phyloP scores from a whole-genome alignment of 2,113 vertebrate genomes.

The Hirundichthys speculiger region DNA sequence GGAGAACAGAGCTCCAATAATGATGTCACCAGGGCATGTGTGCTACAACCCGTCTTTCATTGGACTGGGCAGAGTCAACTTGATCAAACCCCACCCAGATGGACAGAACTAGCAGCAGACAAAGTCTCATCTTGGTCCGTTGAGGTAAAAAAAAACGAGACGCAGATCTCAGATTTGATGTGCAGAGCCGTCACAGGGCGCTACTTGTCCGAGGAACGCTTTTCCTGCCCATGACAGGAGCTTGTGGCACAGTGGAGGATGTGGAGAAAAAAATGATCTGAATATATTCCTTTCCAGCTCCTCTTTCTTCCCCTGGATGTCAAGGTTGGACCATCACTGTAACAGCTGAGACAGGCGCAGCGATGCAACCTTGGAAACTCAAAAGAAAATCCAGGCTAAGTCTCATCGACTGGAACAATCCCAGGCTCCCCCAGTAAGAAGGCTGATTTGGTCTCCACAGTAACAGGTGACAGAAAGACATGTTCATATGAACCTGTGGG shows the following conservation, averaged over 20 bases:
- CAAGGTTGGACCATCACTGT: conserved; percentile 47
- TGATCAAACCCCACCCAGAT: conserved; percentile 67
- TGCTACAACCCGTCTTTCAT: conserved; percentile 92
- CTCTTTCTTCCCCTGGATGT: conserved; percentile 23
- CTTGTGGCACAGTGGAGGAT: conserved; percentile 21
- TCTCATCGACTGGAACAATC: conserved; percentile 38
- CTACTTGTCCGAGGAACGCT: conserved; percentile 26
- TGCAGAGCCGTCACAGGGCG: conserved; percentile 43
- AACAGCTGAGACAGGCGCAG: conserved; percentile 39
- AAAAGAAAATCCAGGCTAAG: conserved; percentile 36
- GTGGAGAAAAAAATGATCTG: neutral
- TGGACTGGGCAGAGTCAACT: conserved; percentile 85
- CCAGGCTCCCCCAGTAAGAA: conserved; percentile 23
- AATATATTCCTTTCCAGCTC: conserved; percentile 20
- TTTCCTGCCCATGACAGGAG: conserved; percentile 58
- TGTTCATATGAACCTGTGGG: conserved; percentile 43
- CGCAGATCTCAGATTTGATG: conserved; percentile 13
- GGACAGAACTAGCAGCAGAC: conserved; percentile 80
- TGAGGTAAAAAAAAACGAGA: conserved; percentile 10
- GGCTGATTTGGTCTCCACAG: conserved; percentile 47
- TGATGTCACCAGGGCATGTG: conserved; percentile 95
- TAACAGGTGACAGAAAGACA: conserved; percentile 43
- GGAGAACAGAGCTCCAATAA: conserved; percentile 97
- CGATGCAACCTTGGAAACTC: conserved; percentile 39
- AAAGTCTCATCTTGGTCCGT: conserved; percentile 84